Evolutionary conservation across 2,113 vertebrate genomes (phyloP), one percentile per base, ranked within the genome.

Genomic region (Pontoporia blainvillei): DNA sequence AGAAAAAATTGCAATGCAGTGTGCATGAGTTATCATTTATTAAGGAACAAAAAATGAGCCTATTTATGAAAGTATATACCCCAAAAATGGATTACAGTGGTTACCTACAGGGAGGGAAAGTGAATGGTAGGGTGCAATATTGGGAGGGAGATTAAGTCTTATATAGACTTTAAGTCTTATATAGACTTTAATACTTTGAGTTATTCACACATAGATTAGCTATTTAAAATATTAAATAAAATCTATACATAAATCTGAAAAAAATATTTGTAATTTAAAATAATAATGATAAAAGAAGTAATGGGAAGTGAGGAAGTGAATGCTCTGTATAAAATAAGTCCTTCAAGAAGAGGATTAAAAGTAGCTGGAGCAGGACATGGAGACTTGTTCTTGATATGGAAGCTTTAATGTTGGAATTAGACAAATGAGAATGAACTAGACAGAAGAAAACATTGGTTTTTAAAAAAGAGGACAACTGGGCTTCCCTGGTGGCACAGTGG

Each of bases 201-300:
- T 87, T 61, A 72, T 66, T 20, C 86, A 21, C 49, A 79, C 49
- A 86, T n/a, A 15, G 31, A 66, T 75, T 90, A 86, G 29, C 61
- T 92, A 94, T 85, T 87, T 44, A 95, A 78, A 92, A 75, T 57
- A 29, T 13, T 89, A 90, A 84, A 52, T 69, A 82, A 64, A 91
- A 84, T 67, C 39, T 62, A 59, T 72, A 75, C 17, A 49, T 67
- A 82, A 89, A 57, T 90, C 13, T 81, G 20, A 81, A 69, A 89
- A 86, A 54, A 39, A 21, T n/a, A 13, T 13, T 31, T 91, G 5
- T 66, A 93, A 36, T 82, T 83, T 93, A 73, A 89, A 85, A 44
- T 86, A 94, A 72, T 90, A 39, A 64, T 57, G 54, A 57, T 57
- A 57, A 57, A 57, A 39, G 64, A 91, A 81, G 23, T 71, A 87